Evolutionary conservation across 2,888 invertebrate genomes (phyloP).

Genomic region (Therioaphis trifolii): DNA sequence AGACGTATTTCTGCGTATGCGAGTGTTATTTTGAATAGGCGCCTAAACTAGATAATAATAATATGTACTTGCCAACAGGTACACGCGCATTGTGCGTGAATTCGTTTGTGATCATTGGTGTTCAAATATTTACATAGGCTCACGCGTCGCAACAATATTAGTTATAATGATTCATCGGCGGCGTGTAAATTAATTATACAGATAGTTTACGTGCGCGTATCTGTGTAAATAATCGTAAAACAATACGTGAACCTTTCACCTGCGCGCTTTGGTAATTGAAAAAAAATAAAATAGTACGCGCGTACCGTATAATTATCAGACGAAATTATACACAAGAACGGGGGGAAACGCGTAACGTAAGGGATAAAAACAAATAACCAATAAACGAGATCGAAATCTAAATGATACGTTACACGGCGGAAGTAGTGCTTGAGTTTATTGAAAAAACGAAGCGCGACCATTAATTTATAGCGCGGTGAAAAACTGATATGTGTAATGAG

Average conservation of each 20-base stretch:
- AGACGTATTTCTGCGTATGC: too few relatives aligned
- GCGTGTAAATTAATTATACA: conserved; percentile 33
- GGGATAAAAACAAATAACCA: conserved; percentile 43
- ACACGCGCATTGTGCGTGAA: neutral
- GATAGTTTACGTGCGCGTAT: neutral
- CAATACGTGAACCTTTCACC: conserved; percentile 13
- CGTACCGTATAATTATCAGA: conserved; percentile 19
- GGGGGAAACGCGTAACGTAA: neutral
- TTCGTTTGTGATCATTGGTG: neutral
- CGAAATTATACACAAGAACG: neutral
- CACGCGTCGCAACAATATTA: neutral
- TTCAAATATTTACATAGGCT: neutral
- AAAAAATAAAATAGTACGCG: conserved; percentile 13
- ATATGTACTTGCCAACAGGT: too few relatives aligned
- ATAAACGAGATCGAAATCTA: conserved; percentile 34
- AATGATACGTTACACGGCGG: conserved; percentile 26
- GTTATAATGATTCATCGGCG: neutral
- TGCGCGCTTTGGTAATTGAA: conserved; percentile 44
- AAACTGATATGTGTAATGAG: conserved; percentile 8
- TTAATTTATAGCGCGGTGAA: neutral
- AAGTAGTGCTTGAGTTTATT: conserved; percentile 4
- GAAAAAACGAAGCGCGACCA: neutral
- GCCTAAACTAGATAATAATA: too few relatives aligned
- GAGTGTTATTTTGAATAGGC: too few relatives aligned
- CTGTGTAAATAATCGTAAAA: conserved; percentile 50